These are phyloP conservation scores for Oryzias celebensis DNA, from an alignment of 2,113 vertebrate genomes.

Conservation along the genomic window DNA sequence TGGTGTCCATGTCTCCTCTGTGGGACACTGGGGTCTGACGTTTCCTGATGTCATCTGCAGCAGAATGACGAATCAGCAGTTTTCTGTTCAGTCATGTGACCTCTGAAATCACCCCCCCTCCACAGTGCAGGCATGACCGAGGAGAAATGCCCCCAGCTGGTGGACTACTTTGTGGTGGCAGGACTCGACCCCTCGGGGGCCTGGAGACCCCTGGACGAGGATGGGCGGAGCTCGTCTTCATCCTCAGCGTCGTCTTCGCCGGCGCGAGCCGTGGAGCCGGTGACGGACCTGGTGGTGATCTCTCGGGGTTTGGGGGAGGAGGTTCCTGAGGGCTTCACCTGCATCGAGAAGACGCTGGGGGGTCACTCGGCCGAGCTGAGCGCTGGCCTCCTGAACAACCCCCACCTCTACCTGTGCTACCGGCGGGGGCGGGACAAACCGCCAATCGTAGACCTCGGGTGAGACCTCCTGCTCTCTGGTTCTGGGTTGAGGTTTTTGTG, in stretches of 20 bases:
- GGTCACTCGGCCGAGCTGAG: conserved; percentile 90
- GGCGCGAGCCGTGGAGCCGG: conserved; percentile 80
- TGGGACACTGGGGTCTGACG: too few relatives aligned
- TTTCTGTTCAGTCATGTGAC: too few relatives aligned
- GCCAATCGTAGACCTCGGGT: conserved; percentile 90
- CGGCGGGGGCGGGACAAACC: conserved; percentile 86
- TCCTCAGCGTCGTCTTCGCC: conserved; percentile 37
- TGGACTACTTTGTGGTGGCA: conserved; percentile 95
- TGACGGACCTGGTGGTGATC: conserved; percentile 90
- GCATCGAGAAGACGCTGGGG: conserved; percentile 86
- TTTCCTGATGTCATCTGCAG: too few relatives aligned
- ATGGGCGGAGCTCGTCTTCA: conserved; percentile 57
- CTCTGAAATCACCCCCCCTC: not conserved
- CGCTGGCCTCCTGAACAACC: conserved; percentile 88
- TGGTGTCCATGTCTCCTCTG: too few relatives aligned
- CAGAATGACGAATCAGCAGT: too few relatives aligned
- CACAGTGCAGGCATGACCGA: conserved; percentile 84
- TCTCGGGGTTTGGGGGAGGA: conserved; percentile 88
- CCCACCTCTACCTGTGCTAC: conserved; percentile 92
- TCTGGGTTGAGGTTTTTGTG: not conserved
- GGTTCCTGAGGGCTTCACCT: conserved; percentile 94
- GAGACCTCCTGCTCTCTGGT: conserved; percentile 9
- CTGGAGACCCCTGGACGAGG: conserved; percentile 81
- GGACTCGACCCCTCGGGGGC: conserved; percentile 77
- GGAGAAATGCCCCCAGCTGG: conserved; percentile 91